Base-by-base conservation (phyloP, 2,888 invertebrate species). In the Melanostoma mellinum region DNA sequence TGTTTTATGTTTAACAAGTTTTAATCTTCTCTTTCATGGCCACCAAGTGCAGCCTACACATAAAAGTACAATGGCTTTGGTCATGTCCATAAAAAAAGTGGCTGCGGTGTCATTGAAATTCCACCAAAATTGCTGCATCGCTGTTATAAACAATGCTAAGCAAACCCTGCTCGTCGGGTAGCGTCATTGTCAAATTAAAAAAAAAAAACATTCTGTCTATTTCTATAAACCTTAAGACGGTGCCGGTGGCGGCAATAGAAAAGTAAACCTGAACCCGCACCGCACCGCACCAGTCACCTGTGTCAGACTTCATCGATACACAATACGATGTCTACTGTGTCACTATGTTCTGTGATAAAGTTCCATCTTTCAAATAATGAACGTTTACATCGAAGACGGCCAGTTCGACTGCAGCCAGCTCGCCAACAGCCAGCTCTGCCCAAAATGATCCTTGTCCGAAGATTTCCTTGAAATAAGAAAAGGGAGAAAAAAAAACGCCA, bases 391-490 rank as follows among this genome's bases (percentile, higher is more conserved):
- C n/a, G n/a, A 42, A 42, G 6, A 4, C 0, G 8, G 44, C 44
- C 5, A 1, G 33, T 8, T 10, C 3, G 6, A 32, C 2, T 6
- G 40, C 40, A 42, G 44, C 6, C 20, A 20, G 20, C 20, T 20
- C 20, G 20, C 20, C 20, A 20, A 20, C 20, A 61, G 61, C 46
- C 33, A 46, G 20, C 20, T 20, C 36, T n/a, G 9, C 63, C 9
- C 38, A 4, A 0, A 30, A 63, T 20, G 36, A 78, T 72, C 72
- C 67, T 78, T 72, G 67, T 32, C 33, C n/a, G 20, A 46, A 53
- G 67, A 73, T 78, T 78, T 55, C 60, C 60, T 67, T 42, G 36
- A 8, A 33, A n/a, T 20, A 9, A 61, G 40, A 4, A 55, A 36
- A 40, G n/a, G 50, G 20, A 8, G 36, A 68, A 68, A n/a, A 32